These are phyloP conservation scores for Linnaemya tessellans DNA, from an alignment of 2,888 invertebrate genomes.

Conservation along the genomic window DNA sequence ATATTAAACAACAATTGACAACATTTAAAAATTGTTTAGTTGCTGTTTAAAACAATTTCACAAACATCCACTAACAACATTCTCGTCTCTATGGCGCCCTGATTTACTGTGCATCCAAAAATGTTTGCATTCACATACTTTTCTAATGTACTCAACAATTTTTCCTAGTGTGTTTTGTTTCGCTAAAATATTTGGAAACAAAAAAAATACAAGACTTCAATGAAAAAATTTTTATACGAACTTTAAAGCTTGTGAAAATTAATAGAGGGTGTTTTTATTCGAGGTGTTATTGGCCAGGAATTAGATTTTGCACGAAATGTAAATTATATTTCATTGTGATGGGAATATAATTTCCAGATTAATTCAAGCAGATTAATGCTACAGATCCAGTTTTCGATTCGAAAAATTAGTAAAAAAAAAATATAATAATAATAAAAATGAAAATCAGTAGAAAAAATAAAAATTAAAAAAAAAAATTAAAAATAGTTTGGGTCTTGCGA, in stretches of 20 bases:
- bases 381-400: too few relatives aligned
- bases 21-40: conserved; percentile 59
- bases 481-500: too few relatives aligned
- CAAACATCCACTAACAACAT: not conserved
- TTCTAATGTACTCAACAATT: conserved; percentile 32
- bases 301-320: too few relatives aligned
- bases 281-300: too few relatives aligned
- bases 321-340: too few relatives aligned
- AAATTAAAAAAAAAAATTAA: too few relatives aligned
- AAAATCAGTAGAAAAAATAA: too few relatives aligned
- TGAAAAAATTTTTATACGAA: conserved; percentile 40
- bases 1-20: conserved; percentile 43
- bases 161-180: conserved; percentile 31
- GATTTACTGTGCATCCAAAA: not conserved
- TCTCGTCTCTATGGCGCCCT: not conserved
- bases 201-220: conserved; percentile 1
- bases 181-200: conserved; percentile 6
- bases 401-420: too few relatives aligned
- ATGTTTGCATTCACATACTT: not conserved
- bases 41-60: conserved; percentile 43
- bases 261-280: conserved; percentile 25
- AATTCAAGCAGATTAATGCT: too few relatives aligned
- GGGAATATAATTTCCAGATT: too few relatives aligned
- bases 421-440: too few relatives aligned
- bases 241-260: conserved; percentile 62